A percentile compares a stretch with the other conserved stretches of the same genome.
Evolutionary conservation across 2,113 vertebrate genomes (phyloP).

Genomic region (Vimba vimba): DNA sequence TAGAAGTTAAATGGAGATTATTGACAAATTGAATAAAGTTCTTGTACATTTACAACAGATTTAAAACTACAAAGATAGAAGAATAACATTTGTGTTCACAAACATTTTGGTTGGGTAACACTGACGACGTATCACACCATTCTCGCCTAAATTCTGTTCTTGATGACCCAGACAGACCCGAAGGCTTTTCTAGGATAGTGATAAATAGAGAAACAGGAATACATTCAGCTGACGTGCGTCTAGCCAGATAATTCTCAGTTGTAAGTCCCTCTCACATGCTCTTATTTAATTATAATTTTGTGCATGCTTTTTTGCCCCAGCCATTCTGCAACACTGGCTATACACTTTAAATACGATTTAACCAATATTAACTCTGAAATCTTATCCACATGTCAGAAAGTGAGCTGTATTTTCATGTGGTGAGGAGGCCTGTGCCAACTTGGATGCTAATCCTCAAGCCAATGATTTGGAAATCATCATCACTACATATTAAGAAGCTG

Average conservation of each 20-base stretch:
- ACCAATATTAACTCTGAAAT: slow-evolving; percentile 55
- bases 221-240: slow-evolving; percentile 52
- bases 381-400: slow-evolving; percentile 44
- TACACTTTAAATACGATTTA: slow-evolving; percentile 49
- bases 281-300: slow-evolving; percentile 55
- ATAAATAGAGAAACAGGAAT: slow-evolving; percentile 50
- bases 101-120: background rate
- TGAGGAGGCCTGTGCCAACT: slow-evolving; percentile 33
- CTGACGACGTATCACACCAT: slow-evolving; percentile 5
- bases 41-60: background rate
- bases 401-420: slow-evolving; percentile 52
- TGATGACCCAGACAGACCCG: slow-evolving; percentile 37
- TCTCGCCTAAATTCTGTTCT: slow-evolving; percentile 21
- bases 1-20: slow-evolving; percentile 24
- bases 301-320: background rate
- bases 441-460: slow-evolving; percentile 30
- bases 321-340: slow-evolving; percentile 32
- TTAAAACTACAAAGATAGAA: slow-evolving; percentile 7
- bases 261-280: slow-evolving; percentile 50
- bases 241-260: slow-evolving; percentile 53
- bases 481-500: slow-evolving; percentile 51
- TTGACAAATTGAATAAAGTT: background rate
- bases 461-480: slow-evolving; percentile 48
- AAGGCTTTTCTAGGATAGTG: slow-evolving; percentile 43
- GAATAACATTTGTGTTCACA: slow-evolving; percentile 2